Base-by-base conservation (phyloP, 1,140 invertebrate genomes). In the Drosophila ohnishii region DNA sequence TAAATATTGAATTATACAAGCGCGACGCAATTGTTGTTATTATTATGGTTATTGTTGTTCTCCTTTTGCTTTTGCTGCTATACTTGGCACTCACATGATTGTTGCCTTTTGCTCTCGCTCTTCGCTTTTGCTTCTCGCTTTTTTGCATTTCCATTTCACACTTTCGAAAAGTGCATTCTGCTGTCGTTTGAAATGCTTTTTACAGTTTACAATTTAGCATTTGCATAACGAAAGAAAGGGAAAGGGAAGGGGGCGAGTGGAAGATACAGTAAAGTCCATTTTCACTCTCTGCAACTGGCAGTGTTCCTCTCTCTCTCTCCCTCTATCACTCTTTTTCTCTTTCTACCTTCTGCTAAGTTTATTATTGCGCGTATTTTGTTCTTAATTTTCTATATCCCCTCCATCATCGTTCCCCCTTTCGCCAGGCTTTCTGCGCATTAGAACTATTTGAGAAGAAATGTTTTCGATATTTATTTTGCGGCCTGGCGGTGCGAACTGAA, bases 301-400 rank as follows among this genome's bases (percentile, higher is more conserved):
- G 10, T 34, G 6, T 28, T 5, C 25, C 9, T 42, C 40, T 42
- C 8, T 53, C 11, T 19, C 56, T n/a, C 4, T 30, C 30, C 22
- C 11, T 53, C 11, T 19, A 1, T 35, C 7, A 16, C 22, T n/a
- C 1, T 9, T 9, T 47, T 5, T 28, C 30, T 35, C 50, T 34
- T 4, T 2, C 28, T 34, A 8, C 28, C 48, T 51, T 51, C n/a
- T 34, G 28, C 16, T 51, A 34, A 22, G 32, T 58, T 70, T 45
- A 42, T 60, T 78, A 70, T 80, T 80, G 84, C 80, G 83, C 80
- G 83, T 87, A 74, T 88, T 79, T 79, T 69, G 51, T 76, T 82
- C 66, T 62, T 66, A 19, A 63, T 71, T 78, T 37, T 51, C 47
- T 28, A 19, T n/a, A 55, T 16, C n/a, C 19, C 14, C 32, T 5